Conservation (phyloP, 2,113 vertebrate species). For the Ctenomys sociabilis region DNA sequence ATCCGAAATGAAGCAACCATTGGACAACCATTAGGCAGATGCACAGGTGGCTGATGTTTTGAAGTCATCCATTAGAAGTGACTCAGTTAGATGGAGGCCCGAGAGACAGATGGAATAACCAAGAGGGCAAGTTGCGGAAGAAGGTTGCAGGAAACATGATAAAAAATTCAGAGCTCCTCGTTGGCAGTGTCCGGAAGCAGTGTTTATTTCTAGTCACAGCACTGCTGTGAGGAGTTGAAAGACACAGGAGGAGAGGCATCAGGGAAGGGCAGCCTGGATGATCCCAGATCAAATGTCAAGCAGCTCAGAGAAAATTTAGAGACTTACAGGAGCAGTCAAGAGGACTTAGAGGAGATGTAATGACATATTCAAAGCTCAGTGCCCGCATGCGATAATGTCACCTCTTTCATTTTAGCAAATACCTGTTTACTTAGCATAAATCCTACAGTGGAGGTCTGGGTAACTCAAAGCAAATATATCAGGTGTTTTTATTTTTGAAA, state of each 20-base stretch:
- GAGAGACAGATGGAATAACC: constrained; percentile 39
- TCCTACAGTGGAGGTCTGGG: constrained; percentile 52
- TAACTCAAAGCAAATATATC: constrained; percentile 74
- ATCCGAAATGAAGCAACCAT: background rate
- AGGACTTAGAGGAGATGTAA: constrained; percentile 77
- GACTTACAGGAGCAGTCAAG: constrained; percentile 75
- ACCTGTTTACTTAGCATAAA: constrained; percentile 64
- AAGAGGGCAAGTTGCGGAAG: constrained; percentile 47
- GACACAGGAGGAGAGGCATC: background rate
- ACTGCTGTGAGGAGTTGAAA: constrained; percentile 52
- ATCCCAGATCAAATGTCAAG: constrained; percentile 73
- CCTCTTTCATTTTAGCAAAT: constrained; percentile 77
- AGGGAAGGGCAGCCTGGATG: constrained; percentile 5
- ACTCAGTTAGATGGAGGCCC: background rate
- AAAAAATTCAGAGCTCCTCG: constrained; percentile 70
- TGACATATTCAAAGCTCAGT: constrained; percentile 76
- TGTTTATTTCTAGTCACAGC: constrained; percentile 42
- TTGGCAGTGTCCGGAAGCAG: constrained; percentile 41
- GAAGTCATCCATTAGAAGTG: background rate
- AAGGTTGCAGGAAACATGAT: constrained; percentile 65
- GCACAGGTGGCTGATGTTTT: background rate
- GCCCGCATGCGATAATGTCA: constrained; percentile 64
- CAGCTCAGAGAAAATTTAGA: constrained; percentile 73
- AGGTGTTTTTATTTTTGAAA: constrained; percentile 28
- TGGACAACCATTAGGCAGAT: background rate